A percentile compares a stretch with the other conserved stretches of the same genome.
Evolutionary conservation across 2,113 vertebrate genomes (phyloP).

Genomic region (Stercorarius parasiticus): DNA sequence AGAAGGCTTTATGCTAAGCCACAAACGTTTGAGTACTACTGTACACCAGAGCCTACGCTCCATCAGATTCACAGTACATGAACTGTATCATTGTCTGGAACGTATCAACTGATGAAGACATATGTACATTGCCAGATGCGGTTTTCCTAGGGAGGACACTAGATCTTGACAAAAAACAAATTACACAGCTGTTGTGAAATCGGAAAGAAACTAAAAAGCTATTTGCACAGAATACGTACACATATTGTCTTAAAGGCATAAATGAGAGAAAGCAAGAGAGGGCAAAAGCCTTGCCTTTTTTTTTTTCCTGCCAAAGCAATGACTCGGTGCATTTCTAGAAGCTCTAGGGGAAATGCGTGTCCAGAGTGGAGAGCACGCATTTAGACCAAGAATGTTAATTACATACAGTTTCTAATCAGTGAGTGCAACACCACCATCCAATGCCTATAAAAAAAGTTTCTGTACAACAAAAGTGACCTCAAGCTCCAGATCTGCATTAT

Average conservation of each 20-base stretch:
- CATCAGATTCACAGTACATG: not conserved
- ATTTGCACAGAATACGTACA: not conserved
- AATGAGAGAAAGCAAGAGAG: not conserved
- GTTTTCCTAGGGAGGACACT: not conserved
- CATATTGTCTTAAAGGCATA: not conserved
- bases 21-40: not conserved
- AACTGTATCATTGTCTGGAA: not conserved
- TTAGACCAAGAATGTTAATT: not conserved
- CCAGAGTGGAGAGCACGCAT: not conserved
- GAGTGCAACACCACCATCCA: not conserved
- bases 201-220: not conserved
- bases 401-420: not conserved
- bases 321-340: not conserved
- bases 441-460: not conserved
- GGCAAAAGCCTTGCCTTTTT: not conserved
- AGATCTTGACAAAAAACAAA: not conserved
- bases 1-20: not conserved
- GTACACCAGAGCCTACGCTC: not conserved
- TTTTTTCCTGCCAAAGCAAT: not conserved
- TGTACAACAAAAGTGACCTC: not conserved
- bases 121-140: not conserved
- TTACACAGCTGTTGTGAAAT: not conserved
- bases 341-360: not conserved
- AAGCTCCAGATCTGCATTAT: not conserved
- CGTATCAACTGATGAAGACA: not conserved